Percentiles rank a stretch among this genome's conserved stretches.
phyloP scores from a whole-genome alignment of 2,113 vertebrate genomes.

The Eleginops maclovinus region DNA sequence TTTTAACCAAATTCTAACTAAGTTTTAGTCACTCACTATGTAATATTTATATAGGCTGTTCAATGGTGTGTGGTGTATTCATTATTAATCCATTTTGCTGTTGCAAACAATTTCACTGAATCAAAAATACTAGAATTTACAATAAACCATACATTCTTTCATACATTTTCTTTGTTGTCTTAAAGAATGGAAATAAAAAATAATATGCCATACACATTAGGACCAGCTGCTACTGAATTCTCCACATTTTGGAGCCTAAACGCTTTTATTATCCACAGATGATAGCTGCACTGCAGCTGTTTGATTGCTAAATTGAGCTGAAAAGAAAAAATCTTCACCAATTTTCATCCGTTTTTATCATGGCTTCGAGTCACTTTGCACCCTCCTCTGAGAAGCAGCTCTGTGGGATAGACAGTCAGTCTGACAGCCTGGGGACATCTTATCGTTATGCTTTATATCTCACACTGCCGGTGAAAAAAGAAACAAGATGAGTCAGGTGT shows the following conservation, averaged over 20 bases:
- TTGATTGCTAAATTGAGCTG: conserved; percentile 76
- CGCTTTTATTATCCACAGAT: conserved; percentile 34
- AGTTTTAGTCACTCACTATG: no score
- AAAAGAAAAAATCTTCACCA: conserved; percentile 67
- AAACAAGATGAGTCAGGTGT: conserved; percentile 26
- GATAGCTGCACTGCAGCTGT: conserved; percentile 21
- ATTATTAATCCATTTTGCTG: background rate
- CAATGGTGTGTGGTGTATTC: background rate
- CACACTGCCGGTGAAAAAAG: conserved; percentile 19
- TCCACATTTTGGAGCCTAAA: conserved; percentile 16
- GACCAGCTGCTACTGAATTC: conserved; percentile 15
- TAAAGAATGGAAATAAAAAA: background rate
- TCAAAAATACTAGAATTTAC: no score
- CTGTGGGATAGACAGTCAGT: conserved; percentile 17
- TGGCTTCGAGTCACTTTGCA: conserved; percentile 18
- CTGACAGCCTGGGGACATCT: conserved; percentile 48
- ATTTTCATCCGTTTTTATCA: conserved; percentile 27
- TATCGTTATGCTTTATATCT: conserved; percentile 38
- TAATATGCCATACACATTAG: background rate
- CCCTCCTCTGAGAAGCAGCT: conserved; percentile 9
- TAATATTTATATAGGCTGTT: background rate
- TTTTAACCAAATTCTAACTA: background rate
- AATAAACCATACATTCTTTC: background rate
- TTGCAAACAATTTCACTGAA: background rate
- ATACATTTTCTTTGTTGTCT: background rate